Conservation (phyloP, 1,140 invertebrate species). For the Augochlora pura region DNA sequence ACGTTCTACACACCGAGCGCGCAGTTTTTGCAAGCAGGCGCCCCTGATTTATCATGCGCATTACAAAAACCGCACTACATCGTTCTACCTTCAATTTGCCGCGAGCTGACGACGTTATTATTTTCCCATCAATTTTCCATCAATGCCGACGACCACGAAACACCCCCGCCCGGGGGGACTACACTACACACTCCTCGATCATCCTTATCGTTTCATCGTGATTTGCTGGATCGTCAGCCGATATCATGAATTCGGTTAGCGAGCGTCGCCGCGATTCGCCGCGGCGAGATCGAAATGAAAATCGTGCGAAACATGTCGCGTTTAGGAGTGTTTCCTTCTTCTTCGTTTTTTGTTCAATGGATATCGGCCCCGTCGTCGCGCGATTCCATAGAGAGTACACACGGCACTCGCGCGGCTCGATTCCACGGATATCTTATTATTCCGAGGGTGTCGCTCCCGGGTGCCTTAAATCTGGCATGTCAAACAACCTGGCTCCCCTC, state of each 20-base stretch:
- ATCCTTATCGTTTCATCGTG: not conserved
- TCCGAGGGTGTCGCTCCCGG: conserved; percentile 50
- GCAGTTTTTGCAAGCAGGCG: not conserved
- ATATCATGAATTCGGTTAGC: not conserved
- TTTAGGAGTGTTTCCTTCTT: conserved; percentile 6
- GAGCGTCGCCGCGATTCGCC: too few relatives aligned
- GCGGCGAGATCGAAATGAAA: not conserved
- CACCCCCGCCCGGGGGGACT: too few relatives aligned
- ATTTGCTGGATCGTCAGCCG: not conserved
- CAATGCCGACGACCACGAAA: too few relatives aligned
- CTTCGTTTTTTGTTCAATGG: not conserved
- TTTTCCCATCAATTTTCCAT: conserved; percentile 11
- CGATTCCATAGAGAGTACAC: too few relatives aligned
- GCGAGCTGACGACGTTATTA: not conserved
- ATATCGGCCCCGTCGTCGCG: conserved; percentile 36
- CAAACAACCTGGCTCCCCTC: conserved; percentile 50
- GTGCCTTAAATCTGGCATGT: conserved; percentile 65
- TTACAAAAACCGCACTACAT: conserved; percentile 2
- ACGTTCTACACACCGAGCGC: not conserved
- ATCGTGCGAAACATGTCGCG: conserved; percentile 30
- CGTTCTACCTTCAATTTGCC: conserved; percentile 10
- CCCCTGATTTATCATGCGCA: not conserved
- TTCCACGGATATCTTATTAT: conserved; percentile 52
- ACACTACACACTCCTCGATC: too few relatives aligned
- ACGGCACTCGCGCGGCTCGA: conserved; percentile 44